Conservation (phyloP, 30 jellyfish, hydroid and myxozoan genomes). For the Rhopilema esculentum region DNA sequence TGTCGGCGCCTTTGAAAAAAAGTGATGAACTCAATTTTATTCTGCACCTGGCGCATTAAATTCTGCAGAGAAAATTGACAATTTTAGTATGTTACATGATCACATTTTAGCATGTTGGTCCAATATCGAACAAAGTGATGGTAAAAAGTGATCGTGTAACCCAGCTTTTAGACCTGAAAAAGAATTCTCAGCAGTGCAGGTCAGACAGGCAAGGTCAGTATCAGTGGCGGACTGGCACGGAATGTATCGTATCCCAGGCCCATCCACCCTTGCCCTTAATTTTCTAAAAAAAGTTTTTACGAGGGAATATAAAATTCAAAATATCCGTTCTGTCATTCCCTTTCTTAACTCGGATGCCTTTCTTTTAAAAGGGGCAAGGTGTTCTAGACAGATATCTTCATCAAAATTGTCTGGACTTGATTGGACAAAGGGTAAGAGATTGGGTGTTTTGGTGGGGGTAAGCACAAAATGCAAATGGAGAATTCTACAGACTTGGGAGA, state of each 20-base stretch:
- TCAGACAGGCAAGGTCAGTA: not conserved
- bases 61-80: conserved; percentile 1
- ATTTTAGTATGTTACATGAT: conserved; percentile 8
- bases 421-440: not conserved
- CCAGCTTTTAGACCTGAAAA: conserved; percentile 4
- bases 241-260: not conserved
- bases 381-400: not conserved
- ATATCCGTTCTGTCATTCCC: not conserved
- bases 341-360: not conserved
- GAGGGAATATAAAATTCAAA: not conserved
- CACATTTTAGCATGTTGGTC: conserved; percentile 17
- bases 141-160: conserved; percentile 21
- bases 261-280: not conserved
- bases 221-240: not conserved
- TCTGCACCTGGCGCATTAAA: conserved; percentile 4
- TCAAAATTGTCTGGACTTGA: not conserved
- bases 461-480: not conserved
- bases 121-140: conserved; percentile 16
- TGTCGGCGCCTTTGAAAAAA: conserved; percentile 21
- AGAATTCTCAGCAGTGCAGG: not conserved
- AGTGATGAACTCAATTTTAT: conserved; percentile 13
- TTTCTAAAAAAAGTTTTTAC: not conserved
- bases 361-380: not conserved
- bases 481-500: not conserved
- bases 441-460: not conserved